Conservation (phyloP, 1,140 invertebrate genomes). For the Hyphantria cunea region DNA sequence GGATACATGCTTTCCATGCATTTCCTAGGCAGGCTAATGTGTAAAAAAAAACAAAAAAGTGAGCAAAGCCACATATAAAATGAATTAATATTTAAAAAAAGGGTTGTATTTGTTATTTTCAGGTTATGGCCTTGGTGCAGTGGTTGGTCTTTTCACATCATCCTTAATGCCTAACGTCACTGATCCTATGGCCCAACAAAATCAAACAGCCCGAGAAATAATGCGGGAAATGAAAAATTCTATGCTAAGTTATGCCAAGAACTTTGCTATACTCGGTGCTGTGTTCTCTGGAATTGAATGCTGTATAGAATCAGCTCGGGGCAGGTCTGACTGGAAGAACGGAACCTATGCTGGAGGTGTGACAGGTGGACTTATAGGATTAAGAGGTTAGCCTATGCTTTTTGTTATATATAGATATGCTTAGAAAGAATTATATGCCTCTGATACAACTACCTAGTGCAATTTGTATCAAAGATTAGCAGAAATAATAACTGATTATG, state of each 20-base stretch:
- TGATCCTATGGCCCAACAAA: slow-evolving; percentile 87
- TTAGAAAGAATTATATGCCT: neutral
- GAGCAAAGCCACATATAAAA: too few relatives aligned
- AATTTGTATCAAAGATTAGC: too few relatives aligned
- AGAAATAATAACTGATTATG: too few relatives aligned
- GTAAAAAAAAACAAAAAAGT: too few relatives aligned
- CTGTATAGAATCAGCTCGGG: slow-evolving; percentile 94
- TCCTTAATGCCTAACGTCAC: slow-evolving; percentile 95
- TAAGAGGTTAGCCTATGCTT: slow-evolving; percentile 87
- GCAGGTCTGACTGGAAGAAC: slow-evolving; percentile 98
- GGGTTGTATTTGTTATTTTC: slow-evolving; percentile 34
- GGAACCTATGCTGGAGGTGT: slow-evolving; percentile 96
- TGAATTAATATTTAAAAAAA: too few relatives aligned
- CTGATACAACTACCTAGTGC: too few relatives aligned
- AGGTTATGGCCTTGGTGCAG: slow-evolving; percentile 97
- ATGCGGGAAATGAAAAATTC: slow-evolving; percentile 95
- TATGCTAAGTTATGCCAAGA: slow-evolving; percentile 96
- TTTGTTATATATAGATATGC: slow-evolving; percentile 10
- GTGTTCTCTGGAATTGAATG: slow-evolving; percentile 97
- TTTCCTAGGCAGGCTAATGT: too few relatives aligned
- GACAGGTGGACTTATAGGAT: slow-evolving; percentile 96
- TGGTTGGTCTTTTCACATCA: slow-evolving; percentile 96
- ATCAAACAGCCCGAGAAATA: slow-evolving; percentile 92
- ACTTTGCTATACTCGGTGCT: slow-evolving; percentile 97
- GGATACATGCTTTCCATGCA: too few relatives aligned